A percentile compares a stretch with the other conserved stretches of the same genome.
These are phyloP conservation scores for Cynopterus brachyotis DNA, from an alignment of 2,113 vertebrate species.

Conservation along the genomic window DNA sequence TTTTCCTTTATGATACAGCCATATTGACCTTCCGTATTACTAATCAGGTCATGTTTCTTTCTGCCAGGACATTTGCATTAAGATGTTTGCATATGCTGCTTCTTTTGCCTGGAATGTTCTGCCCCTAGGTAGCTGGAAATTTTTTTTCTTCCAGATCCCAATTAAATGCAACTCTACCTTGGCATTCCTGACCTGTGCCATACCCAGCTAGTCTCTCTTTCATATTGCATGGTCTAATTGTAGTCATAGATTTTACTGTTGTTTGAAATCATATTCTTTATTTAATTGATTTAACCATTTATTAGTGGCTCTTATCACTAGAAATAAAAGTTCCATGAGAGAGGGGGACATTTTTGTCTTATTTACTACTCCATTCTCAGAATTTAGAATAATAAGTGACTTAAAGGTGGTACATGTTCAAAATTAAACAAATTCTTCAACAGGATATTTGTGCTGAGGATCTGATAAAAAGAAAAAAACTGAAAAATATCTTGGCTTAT, in stretches of 20 bases:
- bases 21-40: background rate
- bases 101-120: background rate
- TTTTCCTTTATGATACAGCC: background rate
- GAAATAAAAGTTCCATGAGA: slow-evolving; percentile 3
- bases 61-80: background rate
- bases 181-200: background rate
- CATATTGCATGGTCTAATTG: background rate
- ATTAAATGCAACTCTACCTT: background rate
- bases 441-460: background rate
- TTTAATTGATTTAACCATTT: background rate
- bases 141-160: background rate
- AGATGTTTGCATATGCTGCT: background rate
- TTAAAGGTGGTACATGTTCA: background rate
- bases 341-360: background rate
- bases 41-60: background rate
- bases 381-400: background rate
- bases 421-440: background rate
- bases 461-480: slow-evolving; percentile 1
- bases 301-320: background rate
- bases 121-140: background rate
- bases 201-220: background rate
- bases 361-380: background rate
- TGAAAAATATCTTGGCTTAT: background rate
- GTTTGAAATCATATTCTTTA: background rate
- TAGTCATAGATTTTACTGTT: background rate